A percentile compares a stretch with the other conserved stretches of the same genome.
phyloP scores from a whole-genome alignment of 2,888 invertebrate species.

The Dryomyza anilis region DNA sequence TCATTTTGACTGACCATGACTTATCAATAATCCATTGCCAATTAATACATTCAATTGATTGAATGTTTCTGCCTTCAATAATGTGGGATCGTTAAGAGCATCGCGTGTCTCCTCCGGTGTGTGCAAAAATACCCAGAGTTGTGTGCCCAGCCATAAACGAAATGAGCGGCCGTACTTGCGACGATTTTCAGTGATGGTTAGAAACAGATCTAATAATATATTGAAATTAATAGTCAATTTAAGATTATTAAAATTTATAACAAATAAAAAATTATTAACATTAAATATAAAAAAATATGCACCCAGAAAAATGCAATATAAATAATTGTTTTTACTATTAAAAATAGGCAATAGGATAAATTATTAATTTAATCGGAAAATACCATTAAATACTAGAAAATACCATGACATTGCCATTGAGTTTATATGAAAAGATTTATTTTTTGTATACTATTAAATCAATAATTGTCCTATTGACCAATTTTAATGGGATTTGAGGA shows the following conservation, averaged over 20 bases:
- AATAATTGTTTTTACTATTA: no score
- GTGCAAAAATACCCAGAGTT: conserved; percentile 57
- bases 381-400: no score
- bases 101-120: conserved; percentile 52
- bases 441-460: no score
- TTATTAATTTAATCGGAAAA: no score
- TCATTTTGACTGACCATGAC: no score
- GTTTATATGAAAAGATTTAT: no score
- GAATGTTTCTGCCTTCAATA: conserved; percentile 51
- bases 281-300: no score
- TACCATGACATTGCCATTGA: no score
- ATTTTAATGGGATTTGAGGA: no score
- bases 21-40: conserved; percentile 56
- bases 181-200: conserved; percentile 46
- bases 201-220: conserved; percentile 44
- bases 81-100: conserved; percentile 49
- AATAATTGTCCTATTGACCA: no score
- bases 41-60: conserved; percentile 50
- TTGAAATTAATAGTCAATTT: not conserved
- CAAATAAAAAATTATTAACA: not conserved
- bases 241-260: not conserved
- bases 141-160: conserved; percentile 55
- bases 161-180: conserved; percentile 47
- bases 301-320: no score
- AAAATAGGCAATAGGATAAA: no score